Conservation (phyloP, 2,797 vertebrate species). For the Telmatherina bonti region DNA sequence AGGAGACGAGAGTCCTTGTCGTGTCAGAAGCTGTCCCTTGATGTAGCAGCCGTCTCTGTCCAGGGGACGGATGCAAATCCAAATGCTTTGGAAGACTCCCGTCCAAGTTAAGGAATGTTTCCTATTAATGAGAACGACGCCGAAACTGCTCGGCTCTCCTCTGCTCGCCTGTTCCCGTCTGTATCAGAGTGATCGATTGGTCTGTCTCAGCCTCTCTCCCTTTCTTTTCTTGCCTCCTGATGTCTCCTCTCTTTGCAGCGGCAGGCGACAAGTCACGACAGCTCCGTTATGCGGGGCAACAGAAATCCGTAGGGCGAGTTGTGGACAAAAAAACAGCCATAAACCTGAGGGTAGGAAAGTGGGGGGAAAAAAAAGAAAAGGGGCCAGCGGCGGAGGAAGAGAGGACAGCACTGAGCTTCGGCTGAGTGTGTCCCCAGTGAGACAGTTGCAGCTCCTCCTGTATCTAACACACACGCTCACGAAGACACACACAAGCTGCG, state of each 20-base stretch:
- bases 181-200: slow-evolving; percentile 55
- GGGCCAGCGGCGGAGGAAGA: slow-evolving; percentile 58
- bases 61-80: slow-evolving; percentile 22
- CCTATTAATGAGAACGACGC: slow-evolving; percentile 21
- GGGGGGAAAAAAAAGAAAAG: slow-evolving; percentile 29
- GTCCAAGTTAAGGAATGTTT: slow-evolving; percentile 30
- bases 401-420: slow-evolving; percentile 64
- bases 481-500: slow-evolving; percentile 34
- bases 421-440: slow-evolving; percentile 55
- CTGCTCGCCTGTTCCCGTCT: slow-evolving; percentile 31
- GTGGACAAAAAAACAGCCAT: slow-evolving; percentile 30
- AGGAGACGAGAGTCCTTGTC: slow-evolving; percentile 28
- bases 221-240: slow-evolving; percentile 36
- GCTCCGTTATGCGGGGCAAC: slow-evolving; percentile 20
- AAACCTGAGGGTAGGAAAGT: slow-evolving; percentile 35
- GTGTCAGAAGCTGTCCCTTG: slow-evolving; percentile 46
- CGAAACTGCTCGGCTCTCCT: slow-evolving; percentile 23
- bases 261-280: slow-evolving; percentile 71
- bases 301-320: slow-evolving; percentile 54
- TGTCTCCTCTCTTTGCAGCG: slow-evolving; percentile 66
- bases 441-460: slow-evolving; percentile 76
- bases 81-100: slow-evolving; percentile 38
- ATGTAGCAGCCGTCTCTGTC: slow-evolving; percentile 35
- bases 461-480: slow-evolving; percentile 45
- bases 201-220: slow-evolving; percentile 49